Base-by-base conservation (phyloP, 2,888 invertebrate species). In the Slavum lentiscoides region DNA sequence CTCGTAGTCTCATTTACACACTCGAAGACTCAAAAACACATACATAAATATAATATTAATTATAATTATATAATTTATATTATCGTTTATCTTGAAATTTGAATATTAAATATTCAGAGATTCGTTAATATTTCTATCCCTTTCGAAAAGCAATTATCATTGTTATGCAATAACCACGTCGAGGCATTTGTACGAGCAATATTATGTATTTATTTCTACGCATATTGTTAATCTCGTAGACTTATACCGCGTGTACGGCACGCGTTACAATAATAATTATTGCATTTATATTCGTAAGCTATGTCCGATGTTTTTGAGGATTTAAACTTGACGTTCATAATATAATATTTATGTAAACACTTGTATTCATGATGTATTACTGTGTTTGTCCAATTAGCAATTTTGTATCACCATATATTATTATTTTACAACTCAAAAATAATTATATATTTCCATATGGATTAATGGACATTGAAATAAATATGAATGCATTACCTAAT, bases 131-230 rank as follows among this genome's bases (percentile, higher is more conserved):
- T 53, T 53, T 19, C 30, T 53, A 49, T 53, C 62, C 49, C 15
- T 37, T 39, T 53, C 64, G 8, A 64, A 74, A 66, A 66, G 66
- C 74, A 74, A 74, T 66, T 66, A 66, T 66, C 55, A 55, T 53
- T 74, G 55, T 64, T 55, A 66, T 5, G 19, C 55, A 37, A n/a
- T 13, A 66, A 3, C 61, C 37, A 73, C 23, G 43, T 19, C 0
- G 21, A 59, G 19, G 39, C 17, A 43, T 43, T 43, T 11, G 11
- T 43, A 30, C 30, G 30, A 30, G 30, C 4, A 30, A 30, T n/a
- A 30, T 30, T 30, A 30, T 9, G 11, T 43, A 43, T 43, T 7
- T 43, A 73, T 61, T 61, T 43, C 61, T n/a, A 37, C 55, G 11
- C 55, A 37, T 69, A 19, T 69, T 19, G 21, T 62, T 62, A 73